Percentiles rank a stretch among this genome's conserved stretches.
Conservation (phyloP, 2,797 vertebrate species). For the Poeciliopsis paucimaculata region DNA sequence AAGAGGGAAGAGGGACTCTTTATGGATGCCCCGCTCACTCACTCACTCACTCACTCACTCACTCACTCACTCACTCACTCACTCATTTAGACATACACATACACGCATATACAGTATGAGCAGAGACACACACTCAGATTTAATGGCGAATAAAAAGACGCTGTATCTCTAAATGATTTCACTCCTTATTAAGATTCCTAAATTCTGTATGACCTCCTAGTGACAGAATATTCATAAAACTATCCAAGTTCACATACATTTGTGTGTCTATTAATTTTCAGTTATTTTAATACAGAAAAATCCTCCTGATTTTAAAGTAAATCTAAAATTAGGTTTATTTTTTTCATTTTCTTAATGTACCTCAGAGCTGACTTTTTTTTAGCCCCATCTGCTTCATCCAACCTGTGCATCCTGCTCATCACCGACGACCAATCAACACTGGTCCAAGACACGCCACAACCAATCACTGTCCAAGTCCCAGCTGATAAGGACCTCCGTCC, state of each 20-base stretch:
- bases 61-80: too few relatives aligned
- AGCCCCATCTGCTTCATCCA: too few relatives aligned
- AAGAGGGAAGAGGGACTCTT: conserved; percentile 16
- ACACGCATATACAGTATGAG: not conserved
- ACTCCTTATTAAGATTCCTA: not conserved
- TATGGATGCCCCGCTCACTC: conserved; percentile 8
- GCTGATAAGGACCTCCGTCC: too few relatives aligned
- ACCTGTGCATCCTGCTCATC: too few relatives aligned
- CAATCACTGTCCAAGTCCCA: too few relatives aligned
- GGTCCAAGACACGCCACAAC: too few relatives aligned
- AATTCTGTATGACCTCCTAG: not conserved
- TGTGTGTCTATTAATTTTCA: not conserved
- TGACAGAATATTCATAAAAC: not conserved
- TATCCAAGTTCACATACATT: not conserved
- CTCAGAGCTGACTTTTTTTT: too few relatives aligned
- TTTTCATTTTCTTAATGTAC: not conserved
- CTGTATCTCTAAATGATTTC: not conserved
- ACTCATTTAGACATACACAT: too few relatives aligned
- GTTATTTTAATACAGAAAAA: not conserved
- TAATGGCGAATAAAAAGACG: not conserved
- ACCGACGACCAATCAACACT: too few relatives aligned
- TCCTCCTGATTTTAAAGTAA: not conserved
- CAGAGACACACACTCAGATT: not conserved
- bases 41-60: not conserved
- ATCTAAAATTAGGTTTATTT: not conserved